Evolutionary conservation across 2,888 invertebrate species (phyloP), one percentile per base, ranked within the genome.

Genomic region (Tinea trinotella): DNA sequence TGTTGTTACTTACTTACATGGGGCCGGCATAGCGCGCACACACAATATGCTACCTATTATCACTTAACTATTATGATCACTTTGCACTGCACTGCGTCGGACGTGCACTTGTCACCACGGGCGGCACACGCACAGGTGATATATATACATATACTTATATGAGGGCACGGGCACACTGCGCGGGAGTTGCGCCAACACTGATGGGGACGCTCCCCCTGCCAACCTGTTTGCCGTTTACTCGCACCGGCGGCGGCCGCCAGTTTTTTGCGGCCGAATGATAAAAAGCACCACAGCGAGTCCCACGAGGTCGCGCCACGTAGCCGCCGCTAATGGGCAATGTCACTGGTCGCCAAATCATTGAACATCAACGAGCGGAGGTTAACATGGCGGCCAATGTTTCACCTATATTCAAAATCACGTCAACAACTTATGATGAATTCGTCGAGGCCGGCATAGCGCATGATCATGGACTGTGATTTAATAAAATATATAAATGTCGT

Each of bases 171-270:
- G 15, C 60, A 67, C 75, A 74, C 71, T 63, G 56, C 17, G 56
- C 64, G 59, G 53, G 56, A 59, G 62, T 69, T 67, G 62, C 30
- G 7, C 9, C 30, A n/a, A 30, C 30, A 30, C 30, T 30, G 30
- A 68, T 71, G 65, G 64, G 69, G 73, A 73, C 74, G 68, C 67
- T 76, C 80, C 76, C 74, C 62, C 67, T 52, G 52, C 54, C 40
- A 17, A 13, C 55, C 59, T 55, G 55, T 55, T 57, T 56, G 60
- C 61, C 60, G 61, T 62, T 60, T 64, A 59, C 62, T 56, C 62
- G 58, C 62, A 61, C 60, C 60, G 20, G 17, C n/a, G n/a, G 30
- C 30, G n/a, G 30, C 30, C 30, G 7, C 30, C 2, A 30, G 12
- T 55, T 60, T 52, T 52, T 52, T 52, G 52, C 52, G 50, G n/a